Conservation (phyloP, 1,140 invertebrate genomes). For the Papilio machaon region DNA sequence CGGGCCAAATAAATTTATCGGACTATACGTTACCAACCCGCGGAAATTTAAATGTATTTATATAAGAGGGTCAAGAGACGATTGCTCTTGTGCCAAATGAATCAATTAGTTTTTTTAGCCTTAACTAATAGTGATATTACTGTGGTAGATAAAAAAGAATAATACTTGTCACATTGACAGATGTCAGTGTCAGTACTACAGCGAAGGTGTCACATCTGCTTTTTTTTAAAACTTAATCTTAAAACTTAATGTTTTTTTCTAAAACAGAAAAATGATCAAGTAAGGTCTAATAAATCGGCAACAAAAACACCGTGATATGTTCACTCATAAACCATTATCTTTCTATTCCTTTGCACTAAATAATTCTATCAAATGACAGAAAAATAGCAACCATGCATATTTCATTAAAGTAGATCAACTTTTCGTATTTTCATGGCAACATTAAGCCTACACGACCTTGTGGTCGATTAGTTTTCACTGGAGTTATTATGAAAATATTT, state of each 20-base stretch:
- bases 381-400: neutral
- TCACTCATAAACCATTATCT: neutral
- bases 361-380: neutral
- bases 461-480: constrained; percentile 4
- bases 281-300: too few species aligned
- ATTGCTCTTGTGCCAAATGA: constrained; percentile 3
- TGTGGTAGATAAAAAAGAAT: neutral
- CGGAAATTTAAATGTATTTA: neutral
- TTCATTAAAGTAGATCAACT: neutral
- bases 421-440: neutral
- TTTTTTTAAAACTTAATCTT: too few species aligned
- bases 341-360: neutral
- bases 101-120: constrained; percentile 10
- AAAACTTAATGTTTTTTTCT: too few species aligned
- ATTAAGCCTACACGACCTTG: neutral
- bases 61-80: constrained; percentile 5
- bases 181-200: neutral
- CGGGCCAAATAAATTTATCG: neutral
- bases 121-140: neutral
- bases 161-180: constrained; percentile 4
- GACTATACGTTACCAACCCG: neutral
- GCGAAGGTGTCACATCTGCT: neutral
- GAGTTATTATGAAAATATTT: constrained; percentile 25
- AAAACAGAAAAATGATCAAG: too few species aligned
- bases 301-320: too few species aligned